Base-by-base conservation (phyloP, 2,797 vertebrate species). In the Balearica regulorum region DNA sequence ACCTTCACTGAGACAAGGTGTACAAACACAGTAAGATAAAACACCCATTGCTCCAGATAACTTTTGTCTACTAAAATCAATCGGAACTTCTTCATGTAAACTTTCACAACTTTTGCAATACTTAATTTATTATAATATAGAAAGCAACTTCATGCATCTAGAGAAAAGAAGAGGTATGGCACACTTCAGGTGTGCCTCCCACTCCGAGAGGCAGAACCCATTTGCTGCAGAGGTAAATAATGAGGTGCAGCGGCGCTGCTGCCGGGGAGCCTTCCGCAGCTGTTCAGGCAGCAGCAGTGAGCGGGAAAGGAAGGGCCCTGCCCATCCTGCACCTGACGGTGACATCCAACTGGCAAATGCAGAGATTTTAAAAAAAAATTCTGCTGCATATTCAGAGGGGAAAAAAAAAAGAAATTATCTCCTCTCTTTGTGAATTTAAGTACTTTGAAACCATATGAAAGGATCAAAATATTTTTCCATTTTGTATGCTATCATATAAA, bases 321-420 rank as follows among this genome's bases (percentile, higher is more conserved):
- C 12, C 19, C 22, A 7, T 29, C 7, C 33, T 64, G 11, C 10
- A 15, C 18, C 41, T 31, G 14, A 43, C 37, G 12, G 33, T 31
- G 80, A 46, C 0, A 0, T 55, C 33, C 0, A 0, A 48, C 17
- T 33, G 29, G 41, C 16, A 24, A 33, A 35, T 0, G 2, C 1
- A 43, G 28, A 64, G 9, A 65, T 54, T 84, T 79, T 54, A 18
- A 72, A 87, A n/a, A 1, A 64, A 7, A 61, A 48, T 55, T 89
- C 33, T 79, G 6, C 13, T 44, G 4, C 1, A 0, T 43, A 12
- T 48, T 75, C 6, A 46, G 44, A 20, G 44, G 39, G 39, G 39
- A 17, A 49, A 3, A 48, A n/a, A 28, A 10, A 6, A 78, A 29
- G 5, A 70, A 12, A 39, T 41, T 18, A 13, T 41, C 18, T 82